A percentile compares a stretch with the other conserved stretches of the same genome.
phyloP scores from a whole-genome alignment of 2,797 vertebrate species.

The Centropyge bicolor region DNA sequence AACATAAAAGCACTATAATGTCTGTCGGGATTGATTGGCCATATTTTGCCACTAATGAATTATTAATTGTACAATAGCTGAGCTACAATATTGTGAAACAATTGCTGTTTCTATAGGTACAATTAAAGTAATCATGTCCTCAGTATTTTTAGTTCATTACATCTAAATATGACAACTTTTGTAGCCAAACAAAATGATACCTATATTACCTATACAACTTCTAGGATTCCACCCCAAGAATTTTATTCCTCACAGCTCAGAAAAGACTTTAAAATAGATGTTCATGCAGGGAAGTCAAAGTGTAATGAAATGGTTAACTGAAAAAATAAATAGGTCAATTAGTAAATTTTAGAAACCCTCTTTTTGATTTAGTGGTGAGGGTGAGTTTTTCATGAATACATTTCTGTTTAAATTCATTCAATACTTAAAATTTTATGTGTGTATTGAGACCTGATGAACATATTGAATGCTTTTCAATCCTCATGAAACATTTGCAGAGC shows the following conservation, averaged over 20 bases:
- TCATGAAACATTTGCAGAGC: not conserved
- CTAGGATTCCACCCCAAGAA: not conserved
- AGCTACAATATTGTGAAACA: too few species aligned
- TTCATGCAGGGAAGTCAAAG: not conserved
- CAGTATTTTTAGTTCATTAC: not conserved
- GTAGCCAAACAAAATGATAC: too few species aligned
- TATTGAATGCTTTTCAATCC: not conserved
- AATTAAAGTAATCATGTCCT: too few species aligned
- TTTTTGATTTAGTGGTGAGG: not conserved
- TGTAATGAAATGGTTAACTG: not conserved
- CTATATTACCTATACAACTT: too few species aligned
- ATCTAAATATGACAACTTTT: not conserved
- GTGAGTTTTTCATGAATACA: not conserved
- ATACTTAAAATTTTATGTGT: conserved; percentile 26
- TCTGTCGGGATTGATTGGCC: not conserved
- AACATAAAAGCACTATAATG: not conserved
- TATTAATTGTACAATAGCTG: not conserved
- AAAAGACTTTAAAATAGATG: not conserved
- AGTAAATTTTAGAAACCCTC: not conserved
- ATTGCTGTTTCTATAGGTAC: too few species aligned
- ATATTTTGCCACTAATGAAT: not conserved
- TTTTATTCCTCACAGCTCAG: not conserved
- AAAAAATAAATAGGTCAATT: not conserved
- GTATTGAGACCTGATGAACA: not conserved
- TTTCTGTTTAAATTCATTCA: not conserved